A percentile compares a stretch with the other conserved stretches of the same genome.
phyloP scores from a whole-genome alignment of 2,113 vertebrate genomes.

The Tonatia bakeri region DNA sequence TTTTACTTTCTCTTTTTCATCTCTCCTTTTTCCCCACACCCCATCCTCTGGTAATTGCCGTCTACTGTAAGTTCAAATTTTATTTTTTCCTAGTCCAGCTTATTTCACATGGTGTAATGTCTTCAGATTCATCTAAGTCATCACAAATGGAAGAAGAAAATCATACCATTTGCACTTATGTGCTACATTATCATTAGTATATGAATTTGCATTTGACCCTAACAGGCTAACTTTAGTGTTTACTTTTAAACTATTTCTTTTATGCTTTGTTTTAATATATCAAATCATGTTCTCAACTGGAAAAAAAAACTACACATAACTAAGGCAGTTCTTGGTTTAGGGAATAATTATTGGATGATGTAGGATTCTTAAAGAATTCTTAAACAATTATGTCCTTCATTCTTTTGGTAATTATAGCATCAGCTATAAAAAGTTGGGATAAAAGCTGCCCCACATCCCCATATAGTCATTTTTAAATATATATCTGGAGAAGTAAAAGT shows the following conservation, averaged over 20 bases:
- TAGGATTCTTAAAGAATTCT: background rate
- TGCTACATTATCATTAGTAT: background rate
- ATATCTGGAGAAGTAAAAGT: background rate
- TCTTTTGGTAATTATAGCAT: background rate
- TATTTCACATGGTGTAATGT: background rate
- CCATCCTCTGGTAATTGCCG: background rate
- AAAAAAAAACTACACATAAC: background rate
- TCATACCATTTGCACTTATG: background rate
- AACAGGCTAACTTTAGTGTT: background rate
- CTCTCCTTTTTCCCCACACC: background rate
- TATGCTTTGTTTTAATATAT: background rate
- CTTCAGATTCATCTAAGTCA: background rate
- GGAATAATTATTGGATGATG: background rate
- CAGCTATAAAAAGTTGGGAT: background rate
- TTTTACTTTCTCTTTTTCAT: background rate
- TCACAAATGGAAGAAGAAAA: background rate
- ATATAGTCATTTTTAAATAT: background rate
- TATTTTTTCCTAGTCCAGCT: background rate
- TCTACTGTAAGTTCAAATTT: background rate
- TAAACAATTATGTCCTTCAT: background rate
- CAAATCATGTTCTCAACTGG: background rate
- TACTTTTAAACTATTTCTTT: background rate
- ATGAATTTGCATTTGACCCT: background rate
- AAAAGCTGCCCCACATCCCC: background rate
- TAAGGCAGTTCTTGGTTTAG: background rate